Conservation (phyloP, 2,113 vertebrate genomes). For the Planiliza haematocheilus region DNA sequence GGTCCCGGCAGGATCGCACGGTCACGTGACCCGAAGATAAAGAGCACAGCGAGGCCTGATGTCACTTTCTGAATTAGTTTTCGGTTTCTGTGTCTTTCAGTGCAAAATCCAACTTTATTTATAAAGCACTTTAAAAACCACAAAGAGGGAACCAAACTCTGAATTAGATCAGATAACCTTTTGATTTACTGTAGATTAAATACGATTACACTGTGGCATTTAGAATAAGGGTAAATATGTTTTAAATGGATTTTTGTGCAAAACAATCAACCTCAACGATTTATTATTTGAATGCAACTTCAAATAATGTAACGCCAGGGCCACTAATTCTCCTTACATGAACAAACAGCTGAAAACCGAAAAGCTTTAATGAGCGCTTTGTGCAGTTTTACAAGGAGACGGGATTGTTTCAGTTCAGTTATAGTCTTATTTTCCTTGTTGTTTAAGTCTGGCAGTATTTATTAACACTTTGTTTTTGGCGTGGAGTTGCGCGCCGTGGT, state of each 20-base stretch:
- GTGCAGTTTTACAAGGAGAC: conserved; percentile 64
- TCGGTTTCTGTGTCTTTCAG: too few relatives aligned
- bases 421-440: conserved; percentile 12
- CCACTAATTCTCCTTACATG: not conserved
- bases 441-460: not conserved
- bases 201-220: too few relatives aligned
- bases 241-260: too few relatives aligned
- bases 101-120: too few relatives aligned
- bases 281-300: too few relatives aligned
- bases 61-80: not conserved
- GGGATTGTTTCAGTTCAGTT: not conserved
- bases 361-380: not conserved
- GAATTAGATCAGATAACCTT: too few relatives aligned
- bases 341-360: not conserved
- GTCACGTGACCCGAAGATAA: conserved; percentile 8
- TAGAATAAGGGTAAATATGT: too few relatives aligned
- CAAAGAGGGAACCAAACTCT: too few relatives aligned
- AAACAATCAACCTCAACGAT: too few relatives aligned
- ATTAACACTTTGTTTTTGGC: conserved; percentile 39
- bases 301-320: too few relatives aligned
- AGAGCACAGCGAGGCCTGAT: not conserved
- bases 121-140: too few relatives aligned
- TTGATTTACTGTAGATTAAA: too few relatives aligned
- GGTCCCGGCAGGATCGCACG: conserved; percentile 11
- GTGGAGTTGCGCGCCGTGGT: conserved; percentile 12